Percentiles rank a stretch among this genome's conserved stretches.
Conservation (phyloP, 2,113 vertebrate genomes). For the Rhinolophus sinicus region DNA sequence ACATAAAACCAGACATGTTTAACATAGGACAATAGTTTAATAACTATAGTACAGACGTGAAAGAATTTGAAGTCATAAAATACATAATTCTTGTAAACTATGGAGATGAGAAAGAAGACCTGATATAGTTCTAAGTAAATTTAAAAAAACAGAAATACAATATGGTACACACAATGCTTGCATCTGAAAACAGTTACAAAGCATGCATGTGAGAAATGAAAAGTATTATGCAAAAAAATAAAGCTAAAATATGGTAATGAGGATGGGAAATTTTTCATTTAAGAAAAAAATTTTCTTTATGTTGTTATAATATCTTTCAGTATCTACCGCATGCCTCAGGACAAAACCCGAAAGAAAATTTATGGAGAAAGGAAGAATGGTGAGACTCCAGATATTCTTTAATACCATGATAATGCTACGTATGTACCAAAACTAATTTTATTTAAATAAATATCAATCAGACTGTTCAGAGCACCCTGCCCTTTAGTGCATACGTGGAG, state of each 20-base stretch:
- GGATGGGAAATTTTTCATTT: background rate
- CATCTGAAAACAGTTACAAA: background rate
- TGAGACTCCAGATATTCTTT: background rate
- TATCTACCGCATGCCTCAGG: constrained; percentile 9
- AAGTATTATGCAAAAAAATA: constrained; percentile 1
- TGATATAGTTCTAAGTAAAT: constrained; percentile 14
- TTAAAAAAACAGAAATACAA: constrained; percentile 52
- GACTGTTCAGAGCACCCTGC: background rate
- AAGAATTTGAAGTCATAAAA: constrained; percentile 37
- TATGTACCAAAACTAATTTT: constrained; percentile 43
- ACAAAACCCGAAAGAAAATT: constrained; percentile 27
- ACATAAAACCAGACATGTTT: background rate
- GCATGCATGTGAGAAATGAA: background rate
- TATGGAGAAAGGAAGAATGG: background rate
- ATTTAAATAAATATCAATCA: constrained; percentile 40
- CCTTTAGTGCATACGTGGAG: background rate
- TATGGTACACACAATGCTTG: background rate
- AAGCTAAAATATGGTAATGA: background rate
- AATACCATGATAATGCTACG: background rate
- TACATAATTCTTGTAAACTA: constrained; percentile 17
- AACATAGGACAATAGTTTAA: constrained; percentile 6
- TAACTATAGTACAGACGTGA: background rate
- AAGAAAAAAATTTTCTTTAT: background rate
- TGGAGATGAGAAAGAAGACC: background rate
- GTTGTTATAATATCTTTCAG: background rate